Conservation (phyloP, 2,113 vertebrate species). For the Microtus richardsoni region DNA sequence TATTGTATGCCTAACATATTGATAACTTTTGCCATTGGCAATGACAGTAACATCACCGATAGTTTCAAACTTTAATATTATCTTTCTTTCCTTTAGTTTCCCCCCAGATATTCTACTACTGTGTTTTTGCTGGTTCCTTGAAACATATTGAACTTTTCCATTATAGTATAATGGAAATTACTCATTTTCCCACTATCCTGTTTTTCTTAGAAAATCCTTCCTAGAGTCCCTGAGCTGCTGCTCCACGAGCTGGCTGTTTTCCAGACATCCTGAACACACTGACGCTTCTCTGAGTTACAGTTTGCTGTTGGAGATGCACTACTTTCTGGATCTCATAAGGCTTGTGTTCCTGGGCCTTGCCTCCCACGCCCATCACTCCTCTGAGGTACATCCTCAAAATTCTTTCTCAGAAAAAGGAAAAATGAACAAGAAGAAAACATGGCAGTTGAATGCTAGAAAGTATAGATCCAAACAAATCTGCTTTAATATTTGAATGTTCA, state of each 20-base stretch:
- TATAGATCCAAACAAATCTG: not conserved
- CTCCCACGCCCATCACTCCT: not conserved
- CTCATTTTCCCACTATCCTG: not conserved
- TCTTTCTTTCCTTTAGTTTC: constrained; percentile 4
- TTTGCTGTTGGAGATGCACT: too few species aligned
- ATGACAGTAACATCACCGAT: not conserved
- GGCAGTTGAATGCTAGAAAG: not conserved
- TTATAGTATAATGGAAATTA: not conserved
- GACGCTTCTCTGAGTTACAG: too few species aligned
- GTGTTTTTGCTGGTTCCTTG: not conserved
- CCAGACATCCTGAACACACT: too few species aligned
- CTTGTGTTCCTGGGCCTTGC: not conserved
- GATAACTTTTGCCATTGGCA: not conserved
- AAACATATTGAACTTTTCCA: not conserved
- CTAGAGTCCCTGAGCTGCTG: not conserved
- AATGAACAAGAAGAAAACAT: not conserved
- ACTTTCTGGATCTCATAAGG: too few species aligned
- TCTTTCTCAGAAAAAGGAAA: not conserved
- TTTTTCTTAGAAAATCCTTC: not conserved
- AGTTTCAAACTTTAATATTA: not conserved
- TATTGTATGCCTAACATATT: not conserved
- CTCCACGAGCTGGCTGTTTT: not conserved
- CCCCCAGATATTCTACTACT: not conserved
- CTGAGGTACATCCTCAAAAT: not conserved
- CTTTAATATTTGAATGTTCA: not conserved